These are phyloP conservation scores for Misgurnus anguillicaudatus DNA, from an alignment of 2,113 vertebrate genomes.

Conservation along the genomic window DNA sequence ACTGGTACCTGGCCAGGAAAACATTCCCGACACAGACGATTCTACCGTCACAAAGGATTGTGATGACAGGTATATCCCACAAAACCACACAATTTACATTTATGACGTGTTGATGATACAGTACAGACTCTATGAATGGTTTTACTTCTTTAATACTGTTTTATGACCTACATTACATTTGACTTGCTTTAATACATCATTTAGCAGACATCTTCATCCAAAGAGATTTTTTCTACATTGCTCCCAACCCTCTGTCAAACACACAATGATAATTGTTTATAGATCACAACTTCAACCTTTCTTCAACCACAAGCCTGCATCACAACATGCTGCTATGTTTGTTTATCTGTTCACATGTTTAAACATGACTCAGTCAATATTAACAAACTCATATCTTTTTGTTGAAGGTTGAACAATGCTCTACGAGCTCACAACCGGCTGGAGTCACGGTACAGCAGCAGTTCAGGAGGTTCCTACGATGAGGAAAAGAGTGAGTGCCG, in stretches of 20 bases:
- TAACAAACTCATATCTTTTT: constrained; percentile 3
- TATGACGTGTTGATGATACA: background rate
- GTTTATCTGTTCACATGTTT: background rate
- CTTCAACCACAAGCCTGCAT: background rate
- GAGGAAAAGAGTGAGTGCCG: constrained; percentile 92
- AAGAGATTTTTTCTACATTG: background rate
- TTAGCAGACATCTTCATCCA: too few relatives aligned
- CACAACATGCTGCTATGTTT: background rate
- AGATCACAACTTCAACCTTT: too few relatives aligned
- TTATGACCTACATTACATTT: background rate
- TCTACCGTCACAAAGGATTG: constrained; percentile 83
- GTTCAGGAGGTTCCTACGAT: constrained; percentile 96
- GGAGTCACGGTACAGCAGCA: constrained; percentile 97
- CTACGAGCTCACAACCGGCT: constrained; percentile 91
- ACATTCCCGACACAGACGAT: constrained; percentile 86
- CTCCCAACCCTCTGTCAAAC: too few relatives aligned
- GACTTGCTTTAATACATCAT: background rate
- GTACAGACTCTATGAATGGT: background rate
- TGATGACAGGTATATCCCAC: constrained; percentile 86
- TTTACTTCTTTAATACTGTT: background rate
- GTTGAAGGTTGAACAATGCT: constrained; percentile 79
- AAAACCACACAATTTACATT: background rate
- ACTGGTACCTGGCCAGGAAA: constrained; percentile 89
- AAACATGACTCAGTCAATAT: background rate
- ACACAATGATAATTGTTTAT: background rate